Conservation (phyloP, 2,888 invertebrate species). For the Myopa tessellatipennis region DNA sequence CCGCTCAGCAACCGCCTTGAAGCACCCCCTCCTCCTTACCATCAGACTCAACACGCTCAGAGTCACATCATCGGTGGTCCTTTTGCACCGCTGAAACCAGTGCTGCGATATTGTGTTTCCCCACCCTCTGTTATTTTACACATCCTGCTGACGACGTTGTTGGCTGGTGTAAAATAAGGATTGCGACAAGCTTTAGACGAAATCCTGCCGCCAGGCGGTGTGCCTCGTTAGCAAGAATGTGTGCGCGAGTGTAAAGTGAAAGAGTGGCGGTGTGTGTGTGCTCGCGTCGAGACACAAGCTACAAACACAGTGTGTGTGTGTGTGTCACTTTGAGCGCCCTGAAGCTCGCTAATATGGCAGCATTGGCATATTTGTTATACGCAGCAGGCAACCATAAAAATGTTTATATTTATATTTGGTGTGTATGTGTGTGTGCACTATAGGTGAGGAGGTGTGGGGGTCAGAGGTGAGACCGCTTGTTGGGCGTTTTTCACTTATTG, state of each 20-base stretch:
- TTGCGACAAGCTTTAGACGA: conserved; percentile 4
- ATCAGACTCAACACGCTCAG: no score
- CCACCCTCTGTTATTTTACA: background rate
- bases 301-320: background rate
- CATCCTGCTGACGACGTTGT: background rate
- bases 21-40: no score
- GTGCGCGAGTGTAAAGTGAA: background rate
- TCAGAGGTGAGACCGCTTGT: background rate
- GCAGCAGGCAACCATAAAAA: conserved; percentile 14
- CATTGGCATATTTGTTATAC: conserved; percentile 39
- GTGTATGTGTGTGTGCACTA: no score
- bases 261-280: conserved; percentile 9
- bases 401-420: background rate
- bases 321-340: background rate
- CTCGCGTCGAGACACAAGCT: no score
- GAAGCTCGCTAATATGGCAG: conserved; percentile 43
- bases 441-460: background rate
- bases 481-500: background rate
- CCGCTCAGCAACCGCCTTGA: no score
- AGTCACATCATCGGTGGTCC: no score
- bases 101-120: background rate
- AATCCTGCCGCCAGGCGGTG: background rate
- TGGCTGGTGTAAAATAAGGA: conserved; percentile 18
- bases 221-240: background rate
- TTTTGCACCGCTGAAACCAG: no score